Conservation (phyloP, 2,113 vertebrate genomes). For the Antechinus stuartii region DNA sequence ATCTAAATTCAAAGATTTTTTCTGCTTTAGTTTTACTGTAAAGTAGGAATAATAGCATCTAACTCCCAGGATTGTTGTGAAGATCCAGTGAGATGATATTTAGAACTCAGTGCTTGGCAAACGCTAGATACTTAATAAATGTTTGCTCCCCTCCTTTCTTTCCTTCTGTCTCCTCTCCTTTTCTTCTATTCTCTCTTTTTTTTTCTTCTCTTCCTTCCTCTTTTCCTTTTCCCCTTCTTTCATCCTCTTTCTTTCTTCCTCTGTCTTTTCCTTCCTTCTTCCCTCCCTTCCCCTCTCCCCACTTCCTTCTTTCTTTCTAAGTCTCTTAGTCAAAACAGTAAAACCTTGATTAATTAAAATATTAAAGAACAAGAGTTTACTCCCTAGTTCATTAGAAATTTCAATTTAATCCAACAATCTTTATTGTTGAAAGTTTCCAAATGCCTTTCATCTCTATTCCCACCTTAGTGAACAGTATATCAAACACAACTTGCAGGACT, state of each 20-base stretch:
- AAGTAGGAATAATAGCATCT: background rate
- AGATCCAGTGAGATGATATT: background rate
- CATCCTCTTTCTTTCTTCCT: background rate
- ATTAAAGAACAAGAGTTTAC: constrained; percentile 30
- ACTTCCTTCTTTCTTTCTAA: background rate
- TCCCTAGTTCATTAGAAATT: constrained; percentile 4
- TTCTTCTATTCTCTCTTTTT: too few relatives aligned
- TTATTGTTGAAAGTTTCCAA: background rate
- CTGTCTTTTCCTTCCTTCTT: background rate
- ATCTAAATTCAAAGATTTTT: background rate
- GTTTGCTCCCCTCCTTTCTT: background rate
- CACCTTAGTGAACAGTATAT: background rate
- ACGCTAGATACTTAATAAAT: background rate
- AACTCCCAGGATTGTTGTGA: background rate
- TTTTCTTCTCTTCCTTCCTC: too few relatives aligned
- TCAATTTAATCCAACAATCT: background rate
- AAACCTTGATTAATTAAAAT: constrained; percentile 41
- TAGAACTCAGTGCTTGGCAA: background rate
- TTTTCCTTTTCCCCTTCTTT: background rate
- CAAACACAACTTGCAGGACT: background rate
- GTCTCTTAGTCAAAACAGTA: constrained; percentile 24
- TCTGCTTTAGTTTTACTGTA: background rate
- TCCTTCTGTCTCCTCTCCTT: background rate
- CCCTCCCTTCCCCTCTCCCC: background rate
- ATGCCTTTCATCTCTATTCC: background rate